These are phyloP conservation scores for Bradypodion ventrale DNA, from an alignment of 2,797 vertebrate species.

Conservation along the genomic window DNA sequence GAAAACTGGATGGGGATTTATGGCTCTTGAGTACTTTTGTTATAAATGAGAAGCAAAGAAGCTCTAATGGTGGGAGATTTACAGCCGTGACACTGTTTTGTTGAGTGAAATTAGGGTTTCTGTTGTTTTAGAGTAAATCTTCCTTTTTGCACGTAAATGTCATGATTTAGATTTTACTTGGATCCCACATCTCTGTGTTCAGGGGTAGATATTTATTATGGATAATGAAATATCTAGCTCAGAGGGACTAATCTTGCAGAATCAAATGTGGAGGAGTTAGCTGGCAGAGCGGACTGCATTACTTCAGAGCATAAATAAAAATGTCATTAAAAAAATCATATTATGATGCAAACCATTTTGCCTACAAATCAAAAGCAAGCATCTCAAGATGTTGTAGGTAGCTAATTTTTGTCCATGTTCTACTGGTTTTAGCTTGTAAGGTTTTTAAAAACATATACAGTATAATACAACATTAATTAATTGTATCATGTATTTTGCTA, in stretches of 20 bases:
- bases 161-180: neutral
- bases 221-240: neutral
- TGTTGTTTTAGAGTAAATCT: constrained; percentile 47
- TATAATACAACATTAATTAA: neutral
- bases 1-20: constrained; percentile 64
- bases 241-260: neutral
- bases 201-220: neutral
- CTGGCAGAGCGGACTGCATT: neutral
- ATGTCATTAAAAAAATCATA: neutral
- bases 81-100: constrained; percentile 38
- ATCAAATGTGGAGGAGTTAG: neutral
- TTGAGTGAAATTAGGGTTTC: constrained; percentile 35
- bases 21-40: constrained; percentile 51
- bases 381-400: neutral
- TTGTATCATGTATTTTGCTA: neutral
- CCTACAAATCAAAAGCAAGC: neutral
- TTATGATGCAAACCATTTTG: neutral
- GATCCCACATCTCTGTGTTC: neutral
- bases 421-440: neutral
- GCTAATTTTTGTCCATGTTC: neutral
- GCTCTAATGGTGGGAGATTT: constrained; percentile 54
- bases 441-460: neutral
- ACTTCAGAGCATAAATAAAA: neutral
- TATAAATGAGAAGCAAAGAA: constrained; percentile 53
- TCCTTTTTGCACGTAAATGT: constrained; percentile 42